Evolutionary conservation across 2,113 vertebrate species (phyloP).

Genomic region (Coptodon bakossiorum): DNA sequence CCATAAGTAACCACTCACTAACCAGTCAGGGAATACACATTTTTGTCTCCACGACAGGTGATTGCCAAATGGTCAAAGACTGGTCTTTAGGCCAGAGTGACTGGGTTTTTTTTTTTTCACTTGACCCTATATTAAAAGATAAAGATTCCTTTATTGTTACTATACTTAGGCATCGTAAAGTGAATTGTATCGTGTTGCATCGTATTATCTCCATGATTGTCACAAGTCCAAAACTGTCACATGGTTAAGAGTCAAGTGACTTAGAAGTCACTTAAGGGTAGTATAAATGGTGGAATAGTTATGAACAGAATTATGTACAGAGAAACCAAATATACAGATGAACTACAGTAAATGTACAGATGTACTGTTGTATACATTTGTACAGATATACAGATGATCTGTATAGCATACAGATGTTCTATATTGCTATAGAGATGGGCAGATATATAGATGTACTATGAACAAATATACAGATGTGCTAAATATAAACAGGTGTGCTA

Average conservation of each 20-base stretch:
- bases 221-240: not conserved
- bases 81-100: not conserved
- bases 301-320: not conserved
- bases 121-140: not conserved
- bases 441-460: not conserved
- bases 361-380: not conserved
- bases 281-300: not conserved
- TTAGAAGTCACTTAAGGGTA: not conserved
- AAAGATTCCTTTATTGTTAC: not conserved
- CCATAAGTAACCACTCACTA: not conserved
- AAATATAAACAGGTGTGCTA: not conserved
- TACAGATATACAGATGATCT: not conserved
- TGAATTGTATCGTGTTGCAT: not conserved
- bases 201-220: not conserved
- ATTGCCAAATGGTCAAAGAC: not conserved
- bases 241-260: not conserved
- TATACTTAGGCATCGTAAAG: not conserved
- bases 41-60: not conserved
- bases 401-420: not conserved
- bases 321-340: not conserved
- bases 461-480: not conserved
- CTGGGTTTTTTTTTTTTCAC: accelerated
- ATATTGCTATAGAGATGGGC: not conserved
- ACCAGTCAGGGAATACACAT: not conserved
- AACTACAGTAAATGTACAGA: not conserved